Evolutionary conservation across 2,888 invertebrate species (phyloP).

Genomic region (Gari tellinella): DNA sequence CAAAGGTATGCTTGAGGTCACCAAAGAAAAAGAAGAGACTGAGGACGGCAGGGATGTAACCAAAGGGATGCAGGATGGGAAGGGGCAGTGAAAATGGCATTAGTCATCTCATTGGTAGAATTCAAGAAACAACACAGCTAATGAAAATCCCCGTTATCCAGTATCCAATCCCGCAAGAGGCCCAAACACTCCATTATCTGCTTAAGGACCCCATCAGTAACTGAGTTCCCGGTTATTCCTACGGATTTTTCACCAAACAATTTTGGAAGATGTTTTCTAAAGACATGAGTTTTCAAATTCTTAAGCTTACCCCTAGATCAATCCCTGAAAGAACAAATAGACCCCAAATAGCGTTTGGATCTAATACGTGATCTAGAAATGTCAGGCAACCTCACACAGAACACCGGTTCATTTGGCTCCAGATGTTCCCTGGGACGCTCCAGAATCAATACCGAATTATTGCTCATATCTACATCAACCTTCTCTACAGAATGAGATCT

Average conservation of each 20-base stretch:
- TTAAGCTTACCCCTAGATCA: neutral
- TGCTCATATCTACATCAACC: no score
- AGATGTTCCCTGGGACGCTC: no score
- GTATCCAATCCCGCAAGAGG: neutral
- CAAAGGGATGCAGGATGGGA: no score
- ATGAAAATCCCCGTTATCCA: neutral
- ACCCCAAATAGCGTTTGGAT: no score
- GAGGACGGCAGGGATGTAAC: no score
- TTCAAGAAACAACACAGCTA: neutral
- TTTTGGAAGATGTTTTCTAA: neutral
- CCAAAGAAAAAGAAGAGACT: no score
- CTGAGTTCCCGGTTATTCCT: neutral
- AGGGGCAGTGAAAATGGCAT: neutral
- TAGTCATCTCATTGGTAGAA: neutral
- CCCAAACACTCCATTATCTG: neutral
- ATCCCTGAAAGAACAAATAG: neutral
- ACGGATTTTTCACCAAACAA: neutral
- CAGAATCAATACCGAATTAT: no score
- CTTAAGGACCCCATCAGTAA: neutral
- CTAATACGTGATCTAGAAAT: no score
- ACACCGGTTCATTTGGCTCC: no score
- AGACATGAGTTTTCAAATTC: neutral
- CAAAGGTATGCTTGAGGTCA: no score
- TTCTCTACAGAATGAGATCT: no score
- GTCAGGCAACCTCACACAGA: no score